Evolutionary conservation across 2,113 vertebrate species (phyloP).

Genomic region (Peromyscus maniculatus): DNA sequence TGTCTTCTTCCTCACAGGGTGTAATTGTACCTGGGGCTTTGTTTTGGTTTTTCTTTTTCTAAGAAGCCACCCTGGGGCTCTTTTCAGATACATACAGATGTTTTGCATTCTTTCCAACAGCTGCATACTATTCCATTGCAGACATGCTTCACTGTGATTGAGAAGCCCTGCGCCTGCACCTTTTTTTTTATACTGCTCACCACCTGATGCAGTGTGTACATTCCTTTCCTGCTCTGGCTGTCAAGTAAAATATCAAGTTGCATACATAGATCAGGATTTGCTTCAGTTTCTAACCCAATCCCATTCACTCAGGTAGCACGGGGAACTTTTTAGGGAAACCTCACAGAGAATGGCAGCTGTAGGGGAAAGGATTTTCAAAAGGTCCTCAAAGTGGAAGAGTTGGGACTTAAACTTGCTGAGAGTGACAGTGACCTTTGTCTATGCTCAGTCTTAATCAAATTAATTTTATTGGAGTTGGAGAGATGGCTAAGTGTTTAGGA

Average conservation of each 20-base stretch:
- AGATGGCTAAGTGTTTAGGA: background rate
- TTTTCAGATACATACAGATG: constrained; percentile 45
- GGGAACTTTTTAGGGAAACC: background rate
- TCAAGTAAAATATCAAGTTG: constrained; percentile 32
- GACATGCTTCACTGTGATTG: background rate
- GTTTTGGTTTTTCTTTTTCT: background rate
- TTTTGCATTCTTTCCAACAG: constrained; percentile 69
- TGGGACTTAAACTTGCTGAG: background rate
- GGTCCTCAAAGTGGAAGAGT: background rate
- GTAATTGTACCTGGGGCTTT: background rate
- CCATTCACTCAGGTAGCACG: background rate
- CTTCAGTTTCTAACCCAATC: constrained; percentile 11
- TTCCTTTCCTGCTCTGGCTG: constrained; percentile 15
- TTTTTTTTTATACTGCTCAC: background rate
- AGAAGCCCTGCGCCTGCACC: background rate
- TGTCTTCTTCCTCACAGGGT: background rate
- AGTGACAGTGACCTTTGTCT: background rate
- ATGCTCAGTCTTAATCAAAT: background rate
- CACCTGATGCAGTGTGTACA: background rate
- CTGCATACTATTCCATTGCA: constrained; percentile 53
- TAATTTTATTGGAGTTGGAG: background rate
- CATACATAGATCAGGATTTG: constrained; percentile 1
- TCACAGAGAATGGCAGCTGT: background rate
- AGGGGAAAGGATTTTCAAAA: background rate
- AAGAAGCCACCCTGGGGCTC: background rate